Conservation (phyloP, 2,888 invertebrate genomes). For the Limenitis camilla region DNA sequence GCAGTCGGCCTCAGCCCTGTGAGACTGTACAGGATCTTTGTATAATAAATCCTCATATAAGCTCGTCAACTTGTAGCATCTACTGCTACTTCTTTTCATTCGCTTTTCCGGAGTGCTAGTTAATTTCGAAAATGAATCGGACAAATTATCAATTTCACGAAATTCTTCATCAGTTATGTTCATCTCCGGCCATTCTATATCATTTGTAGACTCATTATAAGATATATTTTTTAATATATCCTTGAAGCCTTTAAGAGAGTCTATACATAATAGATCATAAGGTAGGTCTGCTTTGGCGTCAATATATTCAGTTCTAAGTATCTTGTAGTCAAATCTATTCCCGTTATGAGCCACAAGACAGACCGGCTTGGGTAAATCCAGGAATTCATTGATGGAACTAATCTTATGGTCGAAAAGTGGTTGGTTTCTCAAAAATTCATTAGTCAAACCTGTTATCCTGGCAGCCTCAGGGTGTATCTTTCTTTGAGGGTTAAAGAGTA, state of each 20-base stretch:
- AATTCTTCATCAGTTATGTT: constrained; percentile 17
- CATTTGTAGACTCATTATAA: neutral
- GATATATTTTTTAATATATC: constrained; percentile 38
- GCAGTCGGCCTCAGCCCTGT: constrained; percentile 82
- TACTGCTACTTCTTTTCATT: neutral
- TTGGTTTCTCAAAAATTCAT: constrained; percentile 77
- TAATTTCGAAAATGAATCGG: constrained; percentile 36
- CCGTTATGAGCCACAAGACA: constrained; percentile 88
- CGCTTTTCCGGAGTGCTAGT: constrained; percentile 20
- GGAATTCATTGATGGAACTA: constrained; percentile 75
- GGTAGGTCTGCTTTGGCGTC: constrained; percentile 65
- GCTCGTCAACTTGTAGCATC: constrained; percentile 63
- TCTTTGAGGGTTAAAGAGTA: constrained; percentile 81
- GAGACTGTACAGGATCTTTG: constrained; percentile 60
- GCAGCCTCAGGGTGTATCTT: constrained; percentile 59
- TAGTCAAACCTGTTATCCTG: constrained; percentile 76
- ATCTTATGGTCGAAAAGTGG: constrained; percentile 76
- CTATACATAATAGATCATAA: constrained; percentile 76
- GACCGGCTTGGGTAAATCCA: constrained; percentile 79
- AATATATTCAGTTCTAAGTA: constrained; percentile 76
- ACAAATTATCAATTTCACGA: constrained; percentile 25
- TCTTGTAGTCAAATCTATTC: constrained; percentile 83
- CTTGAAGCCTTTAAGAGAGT: constrained; percentile 77
- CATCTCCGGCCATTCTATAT: constrained; percentile 10
- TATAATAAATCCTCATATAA: constrained; percentile 73